These are phyloP conservation scores for Typhlomys cinereus DNA, from an alignment of 2,113 vertebrate genomes.

Conservation along the genomic window DNA sequence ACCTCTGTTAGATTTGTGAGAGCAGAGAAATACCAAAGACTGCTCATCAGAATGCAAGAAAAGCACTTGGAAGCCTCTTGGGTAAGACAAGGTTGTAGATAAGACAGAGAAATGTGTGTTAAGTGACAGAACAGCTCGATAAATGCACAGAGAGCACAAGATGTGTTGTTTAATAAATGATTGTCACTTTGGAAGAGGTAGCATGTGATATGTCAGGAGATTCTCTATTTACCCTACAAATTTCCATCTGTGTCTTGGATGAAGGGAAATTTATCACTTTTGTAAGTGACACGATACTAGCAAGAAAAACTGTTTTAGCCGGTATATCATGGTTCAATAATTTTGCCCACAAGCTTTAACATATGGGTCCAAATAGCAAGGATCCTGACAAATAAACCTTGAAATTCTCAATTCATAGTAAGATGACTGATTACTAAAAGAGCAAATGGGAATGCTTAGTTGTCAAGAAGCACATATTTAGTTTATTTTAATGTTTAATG, in stretches of 20 bases:
- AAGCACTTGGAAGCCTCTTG: not conserved
- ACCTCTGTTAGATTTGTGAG: not conserved
- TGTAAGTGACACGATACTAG: not conserved
- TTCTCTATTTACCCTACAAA: not conserved
- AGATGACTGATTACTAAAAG: not conserved
- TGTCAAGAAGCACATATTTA: not conserved
- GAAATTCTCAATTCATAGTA: not conserved
- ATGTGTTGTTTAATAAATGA: not conserved
- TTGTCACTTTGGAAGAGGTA: not conserved
- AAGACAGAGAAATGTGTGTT: not conserved
- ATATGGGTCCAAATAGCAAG: not conserved
- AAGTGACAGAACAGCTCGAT: not conserved
- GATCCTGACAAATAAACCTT: not conserved
- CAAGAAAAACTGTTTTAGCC: not conserved
- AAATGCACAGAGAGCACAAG: not conserved
- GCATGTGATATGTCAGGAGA: not conserved
- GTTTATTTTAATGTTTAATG: not conserved
- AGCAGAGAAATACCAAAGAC: not conserved
- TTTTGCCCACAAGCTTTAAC: not conserved
- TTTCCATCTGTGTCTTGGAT: not conserved
- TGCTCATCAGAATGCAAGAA: conserved; percentile 28
- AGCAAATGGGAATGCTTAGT: not conserved
- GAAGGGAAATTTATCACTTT: conserved; percentile 37
- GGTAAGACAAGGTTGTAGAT: not conserved
- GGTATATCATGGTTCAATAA: not conserved